Conservation (phyloP, 1,140 invertebrate species). For the Drosophila leontia region DNA sequence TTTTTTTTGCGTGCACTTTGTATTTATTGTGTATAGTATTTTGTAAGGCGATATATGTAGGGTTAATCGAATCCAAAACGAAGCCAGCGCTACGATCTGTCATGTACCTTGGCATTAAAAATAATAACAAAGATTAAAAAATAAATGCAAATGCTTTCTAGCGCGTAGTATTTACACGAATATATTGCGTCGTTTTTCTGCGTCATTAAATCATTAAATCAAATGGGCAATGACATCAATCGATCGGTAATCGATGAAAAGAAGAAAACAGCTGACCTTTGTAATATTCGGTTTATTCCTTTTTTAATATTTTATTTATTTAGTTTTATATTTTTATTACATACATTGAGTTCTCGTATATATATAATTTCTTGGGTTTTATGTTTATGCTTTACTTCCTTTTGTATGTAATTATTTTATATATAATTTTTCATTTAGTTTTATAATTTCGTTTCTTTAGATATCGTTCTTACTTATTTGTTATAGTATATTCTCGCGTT, state of each 20-base stretch:
- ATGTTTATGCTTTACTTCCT: constrained; percentile 53
- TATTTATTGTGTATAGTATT: constrained; percentile 49
- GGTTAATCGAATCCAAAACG: constrained; percentile 31
- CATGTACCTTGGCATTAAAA: constrained; percentile 54
- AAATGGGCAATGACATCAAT: constrained; percentile 33
- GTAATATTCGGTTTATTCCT: constrained; percentile 58
- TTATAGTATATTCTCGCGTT: constrained; percentile 67
- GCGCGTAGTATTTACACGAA: constrained; percentile 39
- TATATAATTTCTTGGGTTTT: constrained; percentile 63
- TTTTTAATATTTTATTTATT: constrained; percentile 78
- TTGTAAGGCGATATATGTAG: constrained; percentile 26
- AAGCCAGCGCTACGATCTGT: constrained; percentile 38
- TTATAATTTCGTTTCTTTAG: constrained; percentile 76
- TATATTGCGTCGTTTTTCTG: constrained; percentile 28
- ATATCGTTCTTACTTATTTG: constrained; percentile 79
- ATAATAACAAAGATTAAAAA: constrained; percentile 44
- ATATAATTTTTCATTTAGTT: constrained; percentile 62
- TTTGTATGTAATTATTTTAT: constrained; percentile 54
- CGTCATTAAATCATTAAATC: constrained; percentile 16
- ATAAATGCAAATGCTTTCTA: constrained; percentile 56
- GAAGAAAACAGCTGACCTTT: not conserved
- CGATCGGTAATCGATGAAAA: not conserved
- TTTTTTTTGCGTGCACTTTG: constrained; percentile 23
- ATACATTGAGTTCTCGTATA: constrained; percentile 82
- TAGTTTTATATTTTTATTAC: constrained; percentile 83